Percentiles rank a stretch among this genome's conserved stretches.
Conservation (phyloP, 2,797 vertebrate species). For the Brachyrhaphis roseni region DNA sequence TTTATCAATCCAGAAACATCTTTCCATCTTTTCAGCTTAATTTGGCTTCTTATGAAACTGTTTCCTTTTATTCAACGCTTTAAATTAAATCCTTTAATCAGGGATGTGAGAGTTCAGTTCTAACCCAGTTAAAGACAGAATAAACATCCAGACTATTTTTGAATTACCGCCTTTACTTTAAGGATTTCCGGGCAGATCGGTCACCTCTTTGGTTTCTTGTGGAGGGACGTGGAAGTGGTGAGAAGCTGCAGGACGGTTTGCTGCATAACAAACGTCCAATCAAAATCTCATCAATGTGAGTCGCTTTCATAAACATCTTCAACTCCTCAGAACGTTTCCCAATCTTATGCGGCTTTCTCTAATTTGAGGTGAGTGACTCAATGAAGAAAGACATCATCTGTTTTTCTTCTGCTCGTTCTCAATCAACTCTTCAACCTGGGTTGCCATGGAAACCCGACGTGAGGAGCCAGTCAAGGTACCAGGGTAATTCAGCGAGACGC, state of each 20-base stretch:
- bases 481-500: not conserved
- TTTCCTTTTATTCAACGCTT: not conserved
- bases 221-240: not conserved
- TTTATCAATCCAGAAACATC: not conserved
- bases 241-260: not conserved
- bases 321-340: not conserved
- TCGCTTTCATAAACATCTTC: not conserved
- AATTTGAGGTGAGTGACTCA: not conserved
- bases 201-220: not conserved
- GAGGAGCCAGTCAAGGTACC: conserved; percentile 18
- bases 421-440: conserved; percentile 13
- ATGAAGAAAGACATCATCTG: not conserved
- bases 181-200: not conserved
- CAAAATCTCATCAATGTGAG: not conserved
- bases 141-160: not conserved
- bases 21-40: not conserved
- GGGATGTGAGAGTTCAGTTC: not conserved
- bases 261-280: not conserved
- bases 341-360: not conserved
- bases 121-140: not conserved
- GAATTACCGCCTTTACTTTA: too few relatives aligned
- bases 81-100: not conserved
- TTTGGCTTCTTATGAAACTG: not conserved
- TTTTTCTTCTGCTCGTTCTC: not conserved
- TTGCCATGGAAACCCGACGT: conserved; percentile 61